phyloP scores from a whole-genome alignment of 1,140 invertebrate species.

The Solen grandis region DNA sequence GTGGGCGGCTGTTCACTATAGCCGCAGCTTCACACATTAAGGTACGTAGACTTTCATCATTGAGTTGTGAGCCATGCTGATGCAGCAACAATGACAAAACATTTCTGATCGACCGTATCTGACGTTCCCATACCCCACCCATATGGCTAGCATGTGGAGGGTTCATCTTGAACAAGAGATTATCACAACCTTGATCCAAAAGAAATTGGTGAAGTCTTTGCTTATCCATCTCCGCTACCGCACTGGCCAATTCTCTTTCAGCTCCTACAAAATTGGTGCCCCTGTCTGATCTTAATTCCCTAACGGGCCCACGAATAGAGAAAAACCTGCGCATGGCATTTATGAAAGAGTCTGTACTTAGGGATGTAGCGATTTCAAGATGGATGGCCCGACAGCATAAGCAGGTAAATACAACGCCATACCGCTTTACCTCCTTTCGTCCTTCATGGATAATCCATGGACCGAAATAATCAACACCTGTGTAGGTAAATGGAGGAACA shows the following conservation, averaged over 20 bases:
- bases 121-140: conserved; percentile 50
- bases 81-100: conserved; percentile 12
- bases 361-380: too few relatives aligned
- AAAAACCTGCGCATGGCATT: conserved; percentile 59
- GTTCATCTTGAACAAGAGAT: conserved; percentile 47
- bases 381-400: too few relatives aligned
- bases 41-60: conserved; percentile 31
- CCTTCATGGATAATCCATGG: conserved; percentile 57
- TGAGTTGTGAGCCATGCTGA: conserved; percentile 7
- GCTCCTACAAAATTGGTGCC: conserved; percentile 76
- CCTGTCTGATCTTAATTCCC: conserved; percentile 13
- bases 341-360: conserved; percentile 60
- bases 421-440: too few relatives aligned
- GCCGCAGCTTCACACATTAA: conserved; percentile 42
- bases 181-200: conserved; percentile 42
- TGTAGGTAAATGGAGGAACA: too few relatives aligned
- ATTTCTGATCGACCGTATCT: conserved; percentile 44
- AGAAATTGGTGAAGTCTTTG: conserved; percentile 10
- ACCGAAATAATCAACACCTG: too few relatives aligned
- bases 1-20: conserved; percentile 43
- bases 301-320: conserved; percentile 44
- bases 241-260: conserved; percentile 24
- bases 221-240: conserved; percentile 21
- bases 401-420: too few relatives aligned
- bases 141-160: conserved; percentile 49